Evolutionary conservation across 2,888 invertebrate species (phyloP), one percentile per base, ranked within the genome.

Genomic region (Acleris literana): DNA sequence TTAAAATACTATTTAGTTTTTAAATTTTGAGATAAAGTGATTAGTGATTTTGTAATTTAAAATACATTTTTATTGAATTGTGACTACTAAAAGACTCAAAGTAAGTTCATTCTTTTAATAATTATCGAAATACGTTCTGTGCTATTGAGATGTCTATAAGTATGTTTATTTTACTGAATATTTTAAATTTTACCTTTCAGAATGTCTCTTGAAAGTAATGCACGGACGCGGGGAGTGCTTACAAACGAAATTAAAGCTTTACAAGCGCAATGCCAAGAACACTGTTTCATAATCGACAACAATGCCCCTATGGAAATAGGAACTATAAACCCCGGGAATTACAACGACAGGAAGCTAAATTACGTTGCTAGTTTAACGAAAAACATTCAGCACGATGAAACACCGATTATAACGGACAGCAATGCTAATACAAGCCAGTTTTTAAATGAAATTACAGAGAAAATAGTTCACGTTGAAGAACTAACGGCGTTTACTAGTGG

Each of bases 351-450:
- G 71, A 70, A 79, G 4, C 72, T 87, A 6, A 74, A 76, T 60
- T 92, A 89, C 58, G 64, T 89, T 1, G 83, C 86, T 68, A 88
- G 86, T 0, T 69, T 91, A 9, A 73, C 82, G 22, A 77, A 76
- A 13, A 85, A 85, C 53, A 76, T 90, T 18, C 79, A 83, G 20
- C 83, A 83, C 66, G 77, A 85, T 2, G 80, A 80, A 54, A 85
- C 87, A 0, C 71, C 78, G 0, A 80, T 90, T n/a, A 71, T 74
- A 0, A 78, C 75, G 0, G 87, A 90, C 63, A 78, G 79, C 18
- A 90, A 90, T 69, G 76, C 88, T 16, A 75, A 87, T 16, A 85
- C 86, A 1, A 80, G 78, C 63, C 85, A 87, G 70, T 90, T 88
- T 71, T 72, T 90, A 6, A 77, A 70, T 64, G 88, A 90, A 68